Evolutionary conservation across 1,140 invertebrate genomes (phyloP).

Genomic region (Acromyrmex charruanus): DNA sequence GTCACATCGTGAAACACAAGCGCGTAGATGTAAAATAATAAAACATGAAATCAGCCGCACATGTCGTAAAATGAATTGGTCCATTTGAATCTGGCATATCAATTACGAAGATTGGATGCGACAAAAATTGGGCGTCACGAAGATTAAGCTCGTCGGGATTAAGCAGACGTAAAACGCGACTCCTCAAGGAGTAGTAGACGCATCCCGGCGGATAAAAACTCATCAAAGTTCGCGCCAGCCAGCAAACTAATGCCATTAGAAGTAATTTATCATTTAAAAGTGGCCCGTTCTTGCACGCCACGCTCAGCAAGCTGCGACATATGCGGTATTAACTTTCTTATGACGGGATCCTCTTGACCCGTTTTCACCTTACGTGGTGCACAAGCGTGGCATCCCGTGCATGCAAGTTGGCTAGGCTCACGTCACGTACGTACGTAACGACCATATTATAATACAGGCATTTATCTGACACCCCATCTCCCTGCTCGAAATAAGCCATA

Average conservation of each 20-base stretch:
- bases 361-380: conserved; percentile 59
- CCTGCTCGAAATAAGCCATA: conserved; percentile 27
- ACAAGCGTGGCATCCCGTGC: conserved; percentile 19
- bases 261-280: conserved; percentile 75
- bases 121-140: conserved; percentile 43
- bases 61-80: background rate
- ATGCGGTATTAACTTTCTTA: conserved; percentile 73
- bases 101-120: conserved; percentile 29
- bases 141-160: conserved; percentile 50
- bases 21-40: background rate
- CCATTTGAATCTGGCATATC: background rate
- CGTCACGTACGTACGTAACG: conserved; percentile 47
- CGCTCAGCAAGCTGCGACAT: conserved; percentile 55
- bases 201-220: conserved; percentile 48
- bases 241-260: conserved; percentile 58
- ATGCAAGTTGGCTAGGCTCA: conserved; percentile 26
- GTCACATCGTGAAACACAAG: conserved; percentile 7
- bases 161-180: conserved; percentile 28
- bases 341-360: conserved; percentile 66
- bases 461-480: conserved; percentile 36
- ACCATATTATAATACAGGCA: conserved; percentile 35
- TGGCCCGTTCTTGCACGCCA: conserved; percentile 52
- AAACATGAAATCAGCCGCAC: background rate
- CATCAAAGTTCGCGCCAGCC: conserved; percentile 60
- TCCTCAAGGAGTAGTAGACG: background rate